Conservation (phyloP, 2,888 invertebrate genomes). For the Notodonta ziczac region DNA sequence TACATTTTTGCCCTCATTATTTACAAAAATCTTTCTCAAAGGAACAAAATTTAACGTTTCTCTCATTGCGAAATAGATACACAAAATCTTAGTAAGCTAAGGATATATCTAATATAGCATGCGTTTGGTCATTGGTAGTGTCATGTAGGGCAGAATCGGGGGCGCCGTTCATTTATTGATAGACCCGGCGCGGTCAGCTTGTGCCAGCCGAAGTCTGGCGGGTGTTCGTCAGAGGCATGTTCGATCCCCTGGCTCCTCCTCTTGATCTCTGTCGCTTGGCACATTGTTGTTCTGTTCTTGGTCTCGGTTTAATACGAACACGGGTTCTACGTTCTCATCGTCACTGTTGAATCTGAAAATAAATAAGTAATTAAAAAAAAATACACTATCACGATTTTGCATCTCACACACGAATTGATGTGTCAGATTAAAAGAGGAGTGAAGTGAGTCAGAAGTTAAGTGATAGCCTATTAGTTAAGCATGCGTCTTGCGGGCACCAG, state of each 20-base stretch:
- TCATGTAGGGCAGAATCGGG: not conserved
- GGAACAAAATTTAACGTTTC: not conserved
- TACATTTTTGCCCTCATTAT: no score
- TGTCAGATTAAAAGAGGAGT: no score
- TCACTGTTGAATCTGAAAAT: slow-evolving; percentile 64
- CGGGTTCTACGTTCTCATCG: slow-evolving; percentile 72
- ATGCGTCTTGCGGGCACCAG: no score
- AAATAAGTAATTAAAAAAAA: not conserved
- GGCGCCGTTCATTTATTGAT: not conserved
- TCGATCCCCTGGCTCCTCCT: slow-evolving; percentile 40
- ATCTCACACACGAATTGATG: no score
- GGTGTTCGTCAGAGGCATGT: slow-evolving; percentile 53
- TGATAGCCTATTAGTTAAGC: no score
- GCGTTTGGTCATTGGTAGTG: slow-evolving; percentile 8
- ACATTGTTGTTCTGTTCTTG: slow-evolving; percentile 70
- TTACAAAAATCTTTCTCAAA: not conserved
- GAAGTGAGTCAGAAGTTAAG: no score
- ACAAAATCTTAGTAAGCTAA: not conserved
- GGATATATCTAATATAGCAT: not conserved
- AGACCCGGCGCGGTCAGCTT: not conserved
- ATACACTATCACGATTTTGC: not conserved
- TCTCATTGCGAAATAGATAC: not conserved
- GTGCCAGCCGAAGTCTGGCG: slow-evolving; percentile 36
- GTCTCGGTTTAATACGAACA: slow-evolving; percentile 63
- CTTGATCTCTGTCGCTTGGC: slow-evolving; percentile 51